Conservation (phyloP, 2,888 invertebrate species). For the Scaptomyza cyrtandrae region DNA sequence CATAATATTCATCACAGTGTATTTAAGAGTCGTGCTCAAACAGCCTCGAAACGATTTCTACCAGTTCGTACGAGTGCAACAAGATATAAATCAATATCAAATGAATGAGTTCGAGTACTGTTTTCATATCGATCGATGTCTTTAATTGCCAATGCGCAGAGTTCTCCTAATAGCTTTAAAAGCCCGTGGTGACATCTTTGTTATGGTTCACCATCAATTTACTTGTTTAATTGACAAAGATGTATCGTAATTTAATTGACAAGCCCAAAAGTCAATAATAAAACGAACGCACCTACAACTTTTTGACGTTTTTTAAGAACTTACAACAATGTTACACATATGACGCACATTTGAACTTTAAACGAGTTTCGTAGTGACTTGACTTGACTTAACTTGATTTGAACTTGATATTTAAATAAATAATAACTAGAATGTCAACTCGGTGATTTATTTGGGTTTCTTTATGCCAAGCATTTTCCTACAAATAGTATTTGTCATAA, state of each 20-base stretch:
- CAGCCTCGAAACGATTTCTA: neutral
- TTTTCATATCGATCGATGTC: constrained; percentile 33
- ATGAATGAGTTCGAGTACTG: constrained; percentile 39
- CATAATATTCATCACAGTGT: too few species aligned
- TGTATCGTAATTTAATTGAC: constrained; percentile 30
- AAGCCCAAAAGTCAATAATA: neutral
- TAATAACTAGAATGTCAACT: neutral
- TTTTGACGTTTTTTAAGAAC: too few species aligned
- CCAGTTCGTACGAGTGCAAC: neutral
- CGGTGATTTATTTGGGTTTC: neutral
- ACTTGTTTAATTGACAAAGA: constrained; percentile 26
- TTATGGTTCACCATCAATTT: constrained; percentile 27
- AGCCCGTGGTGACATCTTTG: constrained; percentile 31
- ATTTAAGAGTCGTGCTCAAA: too few species aligned
- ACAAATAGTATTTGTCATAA: too few species aligned
- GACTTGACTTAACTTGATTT: too few species aligned
- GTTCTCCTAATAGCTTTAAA: constrained; percentile 22
- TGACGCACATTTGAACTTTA: neutral
- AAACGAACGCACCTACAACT: constrained; percentile 6
- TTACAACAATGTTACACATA: too few species aligned
- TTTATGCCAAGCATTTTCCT: neutral
- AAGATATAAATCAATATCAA: constrained; percentile 47
- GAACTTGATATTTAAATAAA: neutral
- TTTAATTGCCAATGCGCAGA: constrained; percentile 40
- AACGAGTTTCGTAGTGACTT: constrained; percentile 3